phyloP scores from a whole-genome alignment of 1,140 invertebrate species.

The Calliopsis andreniformis region DNA sequence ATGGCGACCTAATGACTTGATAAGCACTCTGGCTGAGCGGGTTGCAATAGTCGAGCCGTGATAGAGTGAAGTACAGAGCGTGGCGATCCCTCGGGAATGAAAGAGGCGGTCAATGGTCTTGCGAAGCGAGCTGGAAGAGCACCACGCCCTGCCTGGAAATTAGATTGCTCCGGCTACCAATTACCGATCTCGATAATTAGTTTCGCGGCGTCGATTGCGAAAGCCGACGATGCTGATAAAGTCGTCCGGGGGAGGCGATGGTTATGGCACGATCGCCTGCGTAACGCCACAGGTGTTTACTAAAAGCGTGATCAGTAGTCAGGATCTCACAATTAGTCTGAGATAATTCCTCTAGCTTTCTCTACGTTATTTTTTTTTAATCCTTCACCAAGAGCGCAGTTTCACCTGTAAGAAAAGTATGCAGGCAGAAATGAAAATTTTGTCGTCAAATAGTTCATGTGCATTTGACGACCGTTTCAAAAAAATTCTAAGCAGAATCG shows the following conservation, averaged over 20 bases:
- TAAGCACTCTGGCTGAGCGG: slow-evolving; percentile 47
- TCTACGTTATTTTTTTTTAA: no score
- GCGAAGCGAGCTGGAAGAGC: neutral
- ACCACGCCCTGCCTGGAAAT: slow-evolving; percentile 23
- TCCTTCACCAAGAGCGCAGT: no score
- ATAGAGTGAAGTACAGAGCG: slow-evolving; percentile 12
- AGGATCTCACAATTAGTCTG: no score
- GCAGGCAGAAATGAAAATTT: no score
- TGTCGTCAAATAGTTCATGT: no score
- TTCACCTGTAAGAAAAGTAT: no score
- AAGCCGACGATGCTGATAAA: neutral
- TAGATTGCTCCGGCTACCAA: slow-evolving; percentile 42
- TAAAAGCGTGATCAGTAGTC: no score
- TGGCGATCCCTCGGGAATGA: slow-evolving; percentile 33
- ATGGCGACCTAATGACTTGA: slow-evolving; percentile 61
- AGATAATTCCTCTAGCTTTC: no score
- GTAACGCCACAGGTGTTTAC: slow-evolving; percentile 1
- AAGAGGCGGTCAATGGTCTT: neutral
- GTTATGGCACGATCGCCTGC: neutral
- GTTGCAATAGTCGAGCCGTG: slow-evolving; percentile 37
- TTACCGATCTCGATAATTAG: slow-evolving; percentile 51
- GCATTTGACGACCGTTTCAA: no score
- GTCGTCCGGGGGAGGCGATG: neutral
- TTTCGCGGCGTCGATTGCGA: slow-evolving; percentile 45
- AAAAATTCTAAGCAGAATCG: no score